Conservation (phyloP, 1,140 invertebrate genomes). For the Drosophila eugracilis region DNA sequence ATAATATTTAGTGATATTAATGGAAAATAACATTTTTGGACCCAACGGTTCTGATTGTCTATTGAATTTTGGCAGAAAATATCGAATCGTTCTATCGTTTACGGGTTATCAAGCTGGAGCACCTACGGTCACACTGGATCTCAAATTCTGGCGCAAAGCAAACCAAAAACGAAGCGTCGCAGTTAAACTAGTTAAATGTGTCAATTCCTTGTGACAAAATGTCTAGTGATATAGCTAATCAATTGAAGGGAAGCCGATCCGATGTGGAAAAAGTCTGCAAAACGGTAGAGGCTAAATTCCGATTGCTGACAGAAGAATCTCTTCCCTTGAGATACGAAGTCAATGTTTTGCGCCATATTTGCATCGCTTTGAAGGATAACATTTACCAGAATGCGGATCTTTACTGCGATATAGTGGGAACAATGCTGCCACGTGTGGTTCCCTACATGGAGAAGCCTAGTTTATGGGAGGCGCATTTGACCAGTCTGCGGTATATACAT, state of each 20-base stretch:
- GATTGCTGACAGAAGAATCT: background rate
- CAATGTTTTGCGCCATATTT: constrained; percentile 47
- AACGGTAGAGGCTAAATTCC: constrained; percentile 11
- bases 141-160: constrained; percentile 39
- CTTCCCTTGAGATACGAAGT: constrained; percentile 18
- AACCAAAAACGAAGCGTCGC: constrained; percentile 35
- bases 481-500: constrained; percentile 57
- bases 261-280: constrained; percentile 15
- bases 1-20: no score
- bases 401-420: constrained; percentile 46
- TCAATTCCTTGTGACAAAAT: constrained; percentile 11
- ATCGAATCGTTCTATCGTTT: background rate
- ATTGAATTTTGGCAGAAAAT: no score
- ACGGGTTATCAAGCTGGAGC: background rate
- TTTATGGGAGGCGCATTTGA: constrained; percentile 58
- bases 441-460: constrained; percentile 33
- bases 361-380: constrained; percentile 51
- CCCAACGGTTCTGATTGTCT: no score
- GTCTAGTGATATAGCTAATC: constrained; percentile 32
- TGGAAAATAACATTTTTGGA: no score
- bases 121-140: constrained; percentile 1
- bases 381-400: constrained; percentile 42
- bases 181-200: constrained; percentile 25
- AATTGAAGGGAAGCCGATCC: constrained; percentile 31
- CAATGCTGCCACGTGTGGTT: constrained; percentile 44